phyloP scores from a whole-genome alignment of 2,797 vertebrate species.

The Parauchenoglanis punctatus region DNA sequence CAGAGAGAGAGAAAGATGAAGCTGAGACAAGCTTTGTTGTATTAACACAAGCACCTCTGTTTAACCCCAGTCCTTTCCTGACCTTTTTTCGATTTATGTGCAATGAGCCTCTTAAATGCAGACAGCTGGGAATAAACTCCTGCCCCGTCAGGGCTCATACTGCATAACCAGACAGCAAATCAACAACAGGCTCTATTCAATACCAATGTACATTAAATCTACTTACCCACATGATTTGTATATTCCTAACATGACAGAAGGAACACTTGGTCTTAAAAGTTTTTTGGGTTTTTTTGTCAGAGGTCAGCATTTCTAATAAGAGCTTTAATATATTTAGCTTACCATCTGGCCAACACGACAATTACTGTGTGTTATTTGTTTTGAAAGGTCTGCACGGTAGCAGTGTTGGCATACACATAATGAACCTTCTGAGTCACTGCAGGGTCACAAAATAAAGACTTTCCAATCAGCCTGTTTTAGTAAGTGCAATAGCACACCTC shows the following conservation, averaged over 20 bases:
- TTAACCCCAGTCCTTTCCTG: slow-evolving; percentile 27
- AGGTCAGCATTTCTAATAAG: background rate
- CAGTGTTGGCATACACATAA: slow-evolving; percentile 32
- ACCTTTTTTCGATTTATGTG: slow-evolving; percentile 26
- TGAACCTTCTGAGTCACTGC: background rate
- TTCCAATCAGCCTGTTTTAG: slow-evolving; percentile 36
- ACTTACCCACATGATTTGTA: background rate
- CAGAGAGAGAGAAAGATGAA: slow-evolving; percentile 8
- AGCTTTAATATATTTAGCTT: background rate
- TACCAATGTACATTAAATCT: background rate
- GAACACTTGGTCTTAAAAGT: background rate
- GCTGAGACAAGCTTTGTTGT: background rate
- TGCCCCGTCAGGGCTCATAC: background rate
- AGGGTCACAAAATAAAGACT: slow-evolving; percentile 33
- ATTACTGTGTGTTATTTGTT: background rate
- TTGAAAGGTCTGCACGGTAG: background rate
- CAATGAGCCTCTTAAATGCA: background rate
- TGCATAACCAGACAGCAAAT: background rate
- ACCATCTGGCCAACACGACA: background rate
- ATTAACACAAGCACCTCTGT: slow-evolving; percentile 10
- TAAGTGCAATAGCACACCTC: slow-evolving; percentile 2
- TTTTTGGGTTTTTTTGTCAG: background rate
- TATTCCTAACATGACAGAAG: background rate
- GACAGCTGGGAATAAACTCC: background rate
- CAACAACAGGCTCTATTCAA: background rate